Evolutionary conservation across 2,797 vertebrate genomes (phyloP), one percentile per base, ranked within the genome.

Genomic region (Xenopus petersii): DNA sequence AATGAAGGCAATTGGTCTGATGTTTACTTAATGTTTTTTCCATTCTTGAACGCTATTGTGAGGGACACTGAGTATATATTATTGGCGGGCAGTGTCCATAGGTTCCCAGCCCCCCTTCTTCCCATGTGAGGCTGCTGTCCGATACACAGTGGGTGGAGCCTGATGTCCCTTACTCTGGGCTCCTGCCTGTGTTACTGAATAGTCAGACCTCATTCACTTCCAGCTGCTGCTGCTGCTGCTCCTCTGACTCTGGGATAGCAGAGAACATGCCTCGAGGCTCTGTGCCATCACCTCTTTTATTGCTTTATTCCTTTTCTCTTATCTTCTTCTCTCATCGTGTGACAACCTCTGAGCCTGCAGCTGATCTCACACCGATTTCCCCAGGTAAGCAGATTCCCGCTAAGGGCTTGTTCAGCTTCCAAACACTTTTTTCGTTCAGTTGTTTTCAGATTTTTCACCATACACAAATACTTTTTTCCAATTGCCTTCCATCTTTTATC

Each of bases 221-320:
- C 61, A 49, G 71, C 76, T 79, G 76, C 76, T 30, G 26, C 26
- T 30, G 1, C 26, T 30, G 26, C 26, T 75, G 56, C 66, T 51
- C 49, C 36, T 42, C 8, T 51, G 49, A 12, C 49, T 51, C 64
- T 11, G 56, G 67, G 17, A 58, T 51, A 54, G 26, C 8, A 61
- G 60, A 42, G 67, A 70, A 46, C n/a, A 79, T 79, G 76, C 71
- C 76, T 74, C 11, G 66, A 71, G 71, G 76, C 71, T 79, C 11
- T 60, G 2, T 42, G 8, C 65, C 24, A 2, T 24, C 58, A 3
- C 66, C 68, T 70, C 60, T 65, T n/a, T 60, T 46, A 17, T 33
- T 58, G 12, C 10, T 65, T 46, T 21, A 64, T 49, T 58, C 15
- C 48, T 8, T 47, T 46, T 61, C 59, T 65, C 61, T 65, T 3